These are phyloP conservation scores for Calliphora vicina DNA, from an alignment of 1,140 invertebrate genomes.

Conservation along the genomic window DNA sequence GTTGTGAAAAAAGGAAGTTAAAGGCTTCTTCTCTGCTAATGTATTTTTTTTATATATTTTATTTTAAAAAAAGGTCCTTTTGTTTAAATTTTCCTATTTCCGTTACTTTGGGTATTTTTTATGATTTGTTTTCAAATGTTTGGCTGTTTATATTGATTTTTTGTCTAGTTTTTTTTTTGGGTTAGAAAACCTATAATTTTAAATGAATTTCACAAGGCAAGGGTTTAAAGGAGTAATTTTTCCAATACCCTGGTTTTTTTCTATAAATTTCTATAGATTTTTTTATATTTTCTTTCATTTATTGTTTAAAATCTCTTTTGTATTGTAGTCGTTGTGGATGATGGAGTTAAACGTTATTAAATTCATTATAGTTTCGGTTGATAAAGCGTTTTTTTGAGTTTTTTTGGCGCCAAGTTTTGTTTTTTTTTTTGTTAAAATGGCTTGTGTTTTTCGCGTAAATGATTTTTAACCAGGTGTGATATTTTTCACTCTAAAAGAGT, in stretches of 20 bases:
- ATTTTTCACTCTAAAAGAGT: slow-evolving; percentile 2
- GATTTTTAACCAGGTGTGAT: slow-evolving; percentile 18
- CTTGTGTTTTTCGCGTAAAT: slow-evolving; percentile 1
- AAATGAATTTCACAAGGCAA: slow-evolving; percentile 1
- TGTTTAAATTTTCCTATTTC: not conserved
- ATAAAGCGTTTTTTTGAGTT: not conserved
- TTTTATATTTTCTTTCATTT: not conserved
- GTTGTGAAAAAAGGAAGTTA: slow-evolving; percentile 33
- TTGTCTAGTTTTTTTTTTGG: not conserved
- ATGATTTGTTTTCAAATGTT: not conserved
- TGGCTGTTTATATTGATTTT: not conserved
- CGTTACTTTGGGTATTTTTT: slow-evolving; percentile 17
- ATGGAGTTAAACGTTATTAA: not conserved
- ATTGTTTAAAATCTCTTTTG: not conserved
- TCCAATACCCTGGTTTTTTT: not conserved
- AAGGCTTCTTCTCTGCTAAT: no score
- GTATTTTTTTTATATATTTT: not conserved
- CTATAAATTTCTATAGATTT: not conserved
- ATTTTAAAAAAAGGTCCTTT: not conserved
- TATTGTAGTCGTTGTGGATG: not conserved
- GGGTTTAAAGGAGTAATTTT: not conserved
- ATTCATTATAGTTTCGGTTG: not conserved
- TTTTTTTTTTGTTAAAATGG: not conserved
- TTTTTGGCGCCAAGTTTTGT: slow-evolving; percentile 17
- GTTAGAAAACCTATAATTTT: slow-evolving; percentile 31